Evolutionary conservation across 2,888 invertebrate genomes (phyloP).

Genomic region (Mamestra brassicae): DNA sequence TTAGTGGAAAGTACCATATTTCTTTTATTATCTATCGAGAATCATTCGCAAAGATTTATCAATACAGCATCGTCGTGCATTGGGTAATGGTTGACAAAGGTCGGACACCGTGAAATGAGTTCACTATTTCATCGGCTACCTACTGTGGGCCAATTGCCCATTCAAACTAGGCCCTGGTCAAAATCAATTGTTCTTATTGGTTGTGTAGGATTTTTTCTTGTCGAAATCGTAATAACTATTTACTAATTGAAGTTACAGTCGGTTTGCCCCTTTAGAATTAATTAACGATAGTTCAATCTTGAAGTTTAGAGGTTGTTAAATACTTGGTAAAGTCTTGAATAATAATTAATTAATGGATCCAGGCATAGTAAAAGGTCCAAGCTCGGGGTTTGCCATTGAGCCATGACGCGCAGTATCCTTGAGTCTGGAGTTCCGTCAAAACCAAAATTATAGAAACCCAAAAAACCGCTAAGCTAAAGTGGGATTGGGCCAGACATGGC

Average conservation of each 20-base stretch:
- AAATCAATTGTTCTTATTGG: conserved; percentile 39
- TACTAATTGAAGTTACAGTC: conserved; percentile 11
- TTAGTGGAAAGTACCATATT: neutral
- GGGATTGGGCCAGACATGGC: too few species aligned
- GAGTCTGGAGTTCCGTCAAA: too few species aligned
- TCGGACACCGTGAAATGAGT: conserved; percentile 71
- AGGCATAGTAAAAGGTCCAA: too few species aligned
- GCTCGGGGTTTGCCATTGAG: too few species aligned
- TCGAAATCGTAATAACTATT: conserved; percentile 17
- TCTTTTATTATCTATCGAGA: neutral
- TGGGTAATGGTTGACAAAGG: conserved; percentile 55
- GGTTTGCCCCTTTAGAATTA: neutral
- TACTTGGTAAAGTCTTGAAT: too few species aligned
- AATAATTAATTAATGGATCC: neutral
- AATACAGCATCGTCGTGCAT: conserved; percentile 38
- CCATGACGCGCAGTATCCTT: neutral
- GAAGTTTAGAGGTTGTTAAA: neutral
- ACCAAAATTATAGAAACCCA: too few species aligned
- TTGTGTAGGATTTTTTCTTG: conserved; percentile 24
- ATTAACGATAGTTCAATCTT: neutral
- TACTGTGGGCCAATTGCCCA: conserved; percentile 58
- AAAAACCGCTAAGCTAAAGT: too few species aligned
- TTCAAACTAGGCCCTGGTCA: conserved; percentile 43
- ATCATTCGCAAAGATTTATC: conserved; percentile 44
- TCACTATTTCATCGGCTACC: conserved; percentile 62